These are phyloP conservation scores for Cacoxenus indagator DNA, from an alignment of 2,888 invertebrate genomes.

Conservation along the genomic window DNA sequence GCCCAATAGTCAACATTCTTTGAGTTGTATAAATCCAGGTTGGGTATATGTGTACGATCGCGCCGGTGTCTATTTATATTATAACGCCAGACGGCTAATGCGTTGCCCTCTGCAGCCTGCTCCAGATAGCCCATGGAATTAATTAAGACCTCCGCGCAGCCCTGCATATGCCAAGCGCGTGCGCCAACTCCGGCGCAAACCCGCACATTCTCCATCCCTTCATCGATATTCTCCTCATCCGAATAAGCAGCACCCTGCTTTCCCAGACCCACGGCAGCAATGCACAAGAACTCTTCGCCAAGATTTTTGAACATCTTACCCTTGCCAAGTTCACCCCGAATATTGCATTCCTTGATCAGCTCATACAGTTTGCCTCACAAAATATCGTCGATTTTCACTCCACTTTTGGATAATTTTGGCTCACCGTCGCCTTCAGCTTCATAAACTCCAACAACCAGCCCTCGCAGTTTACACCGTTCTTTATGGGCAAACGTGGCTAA, in stretches of 20 bases:
- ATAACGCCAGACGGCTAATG: constrained; percentile 74
- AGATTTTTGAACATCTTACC: constrained; percentile 44
- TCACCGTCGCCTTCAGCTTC: constrained; percentile 63
- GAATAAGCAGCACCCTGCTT: constrained; percentile 73
- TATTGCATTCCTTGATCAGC: constrained; percentile 59
- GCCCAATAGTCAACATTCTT: constrained; percentile 74
- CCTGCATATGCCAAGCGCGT: constrained; percentile 70
- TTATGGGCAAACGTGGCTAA: too few species aligned
- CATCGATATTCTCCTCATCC: constrained; percentile 76
- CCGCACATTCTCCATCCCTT: constrained; percentile 78
- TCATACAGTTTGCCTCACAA: constrained; percentile 69
- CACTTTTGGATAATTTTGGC: constrained; percentile 68
- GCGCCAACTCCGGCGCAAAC: constrained; percentile 76
- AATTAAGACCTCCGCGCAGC: constrained; percentile 72
- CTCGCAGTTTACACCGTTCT: constrained; percentile 61
- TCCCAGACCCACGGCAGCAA: constrained; percentile 80
- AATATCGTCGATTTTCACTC: constrained; percentile 70
- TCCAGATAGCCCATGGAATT: constrained; percentile 77
- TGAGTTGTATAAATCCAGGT: constrained; percentile 73
- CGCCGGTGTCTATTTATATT: constrained; percentile 74
- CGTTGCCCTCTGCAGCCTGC: constrained; percentile 78
- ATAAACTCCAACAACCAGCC: constrained; percentile 72
- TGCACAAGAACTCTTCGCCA: constrained; percentile 47
- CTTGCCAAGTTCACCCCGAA: constrained; percentile 39
- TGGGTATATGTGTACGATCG: constrained; percentile 70